These are phyloP conservation scores for Trissolcus brochymenae DNA, from an alignment of 2,888 invertebrate genomes.

Conservation along the genomic window DNA sequence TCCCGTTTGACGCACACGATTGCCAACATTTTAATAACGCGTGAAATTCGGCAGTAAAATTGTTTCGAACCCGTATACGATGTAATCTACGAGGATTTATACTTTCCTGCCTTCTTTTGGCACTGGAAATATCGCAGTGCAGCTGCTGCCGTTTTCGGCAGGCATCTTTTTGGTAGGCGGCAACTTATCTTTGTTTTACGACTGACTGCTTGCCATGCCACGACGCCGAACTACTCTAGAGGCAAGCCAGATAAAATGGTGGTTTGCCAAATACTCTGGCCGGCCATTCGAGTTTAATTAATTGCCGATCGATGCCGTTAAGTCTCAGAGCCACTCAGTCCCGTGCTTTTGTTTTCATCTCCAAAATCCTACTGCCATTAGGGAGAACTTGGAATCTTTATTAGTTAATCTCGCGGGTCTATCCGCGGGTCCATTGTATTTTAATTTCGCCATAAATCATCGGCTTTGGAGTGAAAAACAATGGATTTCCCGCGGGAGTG, in stretches of 20 bases:
- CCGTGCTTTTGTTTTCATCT: constrained; percentile 8
- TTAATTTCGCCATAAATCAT: constrained; percentile 34
- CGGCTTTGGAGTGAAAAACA: constrained; percentile 18
- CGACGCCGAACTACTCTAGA: constrained; percentile 64
- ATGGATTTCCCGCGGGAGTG: constrained; percentile 29
- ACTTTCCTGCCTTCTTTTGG: constrained; percentile 71
- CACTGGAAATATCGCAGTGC: constrained; percentile 68
- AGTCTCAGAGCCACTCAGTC: constrained; percentile 27
- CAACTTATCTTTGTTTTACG: constrained; percentile 76
- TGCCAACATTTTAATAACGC: neutral
- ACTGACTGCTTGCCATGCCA: constrained; percentile 69
- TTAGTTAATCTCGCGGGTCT: constrained; percentile 8
- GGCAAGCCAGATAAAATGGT: constrained; percentile 67
- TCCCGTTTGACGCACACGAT: no score
- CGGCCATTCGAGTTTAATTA: constrained; percentile 64
- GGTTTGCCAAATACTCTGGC: constrained; percentile 58
- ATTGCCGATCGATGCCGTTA: constrained; percentile 59
- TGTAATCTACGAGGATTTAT: constrained; percentile 73
- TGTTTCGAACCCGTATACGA: constrained; percentile 57
- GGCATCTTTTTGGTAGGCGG: constrained; percentile 74
- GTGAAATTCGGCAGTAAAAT: constrained; percentile 31
- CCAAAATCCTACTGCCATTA: constrained; percentile 1
- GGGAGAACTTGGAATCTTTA: constrained; percentile 18
- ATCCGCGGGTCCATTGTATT: constrained; percentile 26
- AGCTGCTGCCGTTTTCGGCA: constrained; percentile 72